Base-by-base conservation (phyloP, 1,140 invertebrate genomes). In the Pissodes strobi region DNA sequence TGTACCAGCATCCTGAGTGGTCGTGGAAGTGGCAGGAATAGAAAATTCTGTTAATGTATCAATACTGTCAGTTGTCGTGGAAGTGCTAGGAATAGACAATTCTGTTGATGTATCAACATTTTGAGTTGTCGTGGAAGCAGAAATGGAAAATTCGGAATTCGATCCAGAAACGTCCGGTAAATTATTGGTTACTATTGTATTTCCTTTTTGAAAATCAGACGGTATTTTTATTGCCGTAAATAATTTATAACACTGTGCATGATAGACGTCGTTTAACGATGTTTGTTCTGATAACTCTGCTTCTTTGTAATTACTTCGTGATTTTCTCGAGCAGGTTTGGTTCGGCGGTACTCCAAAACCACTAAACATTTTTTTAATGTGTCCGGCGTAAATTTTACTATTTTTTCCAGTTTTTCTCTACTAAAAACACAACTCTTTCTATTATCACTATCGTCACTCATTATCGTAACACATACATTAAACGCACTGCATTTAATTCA, bases 171-270 rank as follows among this genome's bases (percentile, higher is more conserved):
- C 45, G 21, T 60, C 25, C 45, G 41, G n/a, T n/a, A n/a, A n/a
- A n/a, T n/a, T n/a, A n/a, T n/a, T n/a, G n/a, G n/a, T n/a, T n/a
- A n/a, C n/a, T n/a, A n/a, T n/a, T n/a, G n/a, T n/a, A n/a, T n/a
- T n/a, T n/a, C n/a, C n/a, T n/a, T n/a, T n/a, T n/a, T n/a, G n/a
- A 41, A 49, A 10, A 25, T 51, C 46, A 49, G 15, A 15, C 19
- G 59, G 48, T 52, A 61, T 61, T 61, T 52, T 61, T 21, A 61
- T 18, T 46, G 61, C 27, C 19, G 61, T 63, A 25, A 45, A 63
- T 55, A 52, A 34, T 46, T 46, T 46, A 56, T 64, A 64, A 18
- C 49, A 64, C 39, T 51, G 12, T 23, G 46, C 48, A 51, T 46
- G 43, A 37, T 60, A 60, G 18, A 19, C 12, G 13, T 60, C 45